Evolutionary conservation across 2,797 vertebrate species (phyloP).

Genomic region (Schizopygopsis pylzovi): DNA sequence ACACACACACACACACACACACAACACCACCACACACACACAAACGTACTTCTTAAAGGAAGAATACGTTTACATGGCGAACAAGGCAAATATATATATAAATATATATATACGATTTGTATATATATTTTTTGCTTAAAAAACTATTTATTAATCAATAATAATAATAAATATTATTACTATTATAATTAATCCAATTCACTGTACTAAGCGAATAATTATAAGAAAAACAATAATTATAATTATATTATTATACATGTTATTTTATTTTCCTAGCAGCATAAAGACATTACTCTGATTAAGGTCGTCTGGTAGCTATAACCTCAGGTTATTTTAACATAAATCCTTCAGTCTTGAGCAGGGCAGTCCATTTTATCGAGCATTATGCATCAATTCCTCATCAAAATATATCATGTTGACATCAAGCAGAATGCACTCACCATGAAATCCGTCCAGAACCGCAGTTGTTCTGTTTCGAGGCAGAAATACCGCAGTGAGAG

Average conservation of each 20-base stretch:
- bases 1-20: background rate
- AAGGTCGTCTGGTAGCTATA: background rate
- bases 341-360: background rate
- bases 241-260: background rate
- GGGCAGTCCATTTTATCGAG: background rate
- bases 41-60: background rate
- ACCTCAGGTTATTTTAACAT: conserved; percentile 14
- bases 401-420: background rate
- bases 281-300: background rate
- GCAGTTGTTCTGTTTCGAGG: conserved; percentile 54
- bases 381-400: background rate
- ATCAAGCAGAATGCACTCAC: conserved; percentile 68
- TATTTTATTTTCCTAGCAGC: background rate
- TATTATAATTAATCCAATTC: background rate
- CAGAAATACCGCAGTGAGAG: conserved; percentile 52
- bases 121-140: no score
- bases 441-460: conserved; percentile 67
- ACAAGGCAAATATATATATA: background rate
- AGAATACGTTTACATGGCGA: conserved; percentile 2
- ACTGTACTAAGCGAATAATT: background rate
- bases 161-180: background rate
- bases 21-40: background rate
- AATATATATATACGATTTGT: no score
- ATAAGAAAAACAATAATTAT: background rate
- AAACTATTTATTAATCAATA: no score